A percentile compares a stretch with the other conserved stretches of the same genome.
These are phyloP conservation scores for Pseudotriccus pelzelni DNA, from an alignment of 2,797 vertebrate species.

Conservation along the genomic window DNA sequence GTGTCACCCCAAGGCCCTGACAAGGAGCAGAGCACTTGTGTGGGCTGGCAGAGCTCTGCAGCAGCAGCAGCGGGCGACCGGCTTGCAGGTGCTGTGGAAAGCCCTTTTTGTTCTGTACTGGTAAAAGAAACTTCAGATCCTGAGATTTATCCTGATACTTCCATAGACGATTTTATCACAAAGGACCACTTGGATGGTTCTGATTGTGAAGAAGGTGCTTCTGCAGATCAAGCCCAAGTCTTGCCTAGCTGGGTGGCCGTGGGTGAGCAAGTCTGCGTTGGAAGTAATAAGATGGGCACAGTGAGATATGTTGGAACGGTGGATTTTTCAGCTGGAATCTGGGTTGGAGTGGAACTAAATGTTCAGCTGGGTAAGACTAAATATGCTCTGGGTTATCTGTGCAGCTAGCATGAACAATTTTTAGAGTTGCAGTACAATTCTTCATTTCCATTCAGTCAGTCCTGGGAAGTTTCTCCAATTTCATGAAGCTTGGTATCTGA, in stretches of 20 bases:
- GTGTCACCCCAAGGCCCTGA: not conserved
- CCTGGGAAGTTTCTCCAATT: not conserved
- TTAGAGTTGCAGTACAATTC: not conserved
- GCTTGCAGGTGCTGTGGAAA: not conserved
- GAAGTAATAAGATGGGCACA: constrained; percentile 79
- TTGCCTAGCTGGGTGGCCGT: constrained; percentile 82
- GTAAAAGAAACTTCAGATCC: not conserved
- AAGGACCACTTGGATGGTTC: constrained; percentile 73
- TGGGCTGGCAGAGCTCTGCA: not conserved
- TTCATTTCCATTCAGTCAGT: not conserved
- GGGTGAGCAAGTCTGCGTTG: constrained; percentile 84
- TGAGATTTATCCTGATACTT: not conserved
- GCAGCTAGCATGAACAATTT: not conserved
- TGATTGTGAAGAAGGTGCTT: constrained; percentile 77
- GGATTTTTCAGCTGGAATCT: constrained; percentile 87
- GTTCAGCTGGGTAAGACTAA: constrained; percentile 82
- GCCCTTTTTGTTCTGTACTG: not conserved
- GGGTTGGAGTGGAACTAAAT: constrained; percentile 85
- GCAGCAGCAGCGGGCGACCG: not conserved
- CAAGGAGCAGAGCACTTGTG: not conserved
- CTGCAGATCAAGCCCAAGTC: constrained; percentile 62
- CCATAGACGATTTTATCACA: constrained; percentile 23
- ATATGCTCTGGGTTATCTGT: not conserved
- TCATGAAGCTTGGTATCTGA: not conserved
- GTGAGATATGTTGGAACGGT: constrained; percentile 85